A percentile compares a stretch with the other conserved stretches of the same genome.
These are phyloP conservation scores for Brachynemurus nebulosus DNA, from an alignment of 2,888 invertebrate species.

Conservation along the genomic window DNA sequence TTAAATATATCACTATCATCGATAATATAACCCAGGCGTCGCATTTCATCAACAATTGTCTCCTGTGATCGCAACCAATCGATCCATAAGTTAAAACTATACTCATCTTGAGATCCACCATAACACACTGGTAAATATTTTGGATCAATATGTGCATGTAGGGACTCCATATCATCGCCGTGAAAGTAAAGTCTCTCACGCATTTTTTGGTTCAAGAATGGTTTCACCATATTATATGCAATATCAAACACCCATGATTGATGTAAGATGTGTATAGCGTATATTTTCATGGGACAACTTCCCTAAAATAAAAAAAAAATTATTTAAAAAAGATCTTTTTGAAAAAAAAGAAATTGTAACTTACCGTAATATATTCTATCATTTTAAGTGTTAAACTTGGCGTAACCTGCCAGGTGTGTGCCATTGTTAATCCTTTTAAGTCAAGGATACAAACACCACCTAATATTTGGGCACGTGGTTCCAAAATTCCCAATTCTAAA, in stretches of 20 bases:
- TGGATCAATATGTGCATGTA: conserved; percentile 59
- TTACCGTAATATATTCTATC: conserved; percentile 55
- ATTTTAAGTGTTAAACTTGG: conserved; percentile 54
- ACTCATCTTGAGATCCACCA: conserved; percentile 51
- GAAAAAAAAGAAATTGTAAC: conserved; percentile 24
- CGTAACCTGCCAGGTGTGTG: conserved; percentile 60
- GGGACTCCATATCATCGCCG: conserved; percentile 53
- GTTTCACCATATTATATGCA: conserved; percentile 64
- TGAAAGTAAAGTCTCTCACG: conserved; percentile 49
- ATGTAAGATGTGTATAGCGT: conserved; percentile 64
- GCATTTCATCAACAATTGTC: conserved; percentile 46
- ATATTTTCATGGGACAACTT: conserved; percentile 56
- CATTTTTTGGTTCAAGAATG: conserved; percentile 55
- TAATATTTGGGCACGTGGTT: conserved; percentile 58
- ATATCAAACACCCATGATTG: conserved; percentile 73
- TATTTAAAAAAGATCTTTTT: background rate
- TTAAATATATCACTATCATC: conserved; percentile 15
- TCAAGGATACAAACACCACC: conserved; percentile 69
- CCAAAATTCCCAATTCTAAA: conserved; percentile 59
- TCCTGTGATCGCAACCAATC: conserved; percentile 43
- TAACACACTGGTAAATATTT: conserved; percentile 54
- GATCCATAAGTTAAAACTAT: conserved; percentile 61
- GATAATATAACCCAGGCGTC: conserved; percentile 36
- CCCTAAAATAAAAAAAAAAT: conserved; percentile 37
- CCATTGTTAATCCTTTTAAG: conserved; percentile 50